These are phyloP conservation scores for Hyla sarda DNA, from an alignment of 2,113 vertebrate species.

Conservation along the genomic window DNA sequence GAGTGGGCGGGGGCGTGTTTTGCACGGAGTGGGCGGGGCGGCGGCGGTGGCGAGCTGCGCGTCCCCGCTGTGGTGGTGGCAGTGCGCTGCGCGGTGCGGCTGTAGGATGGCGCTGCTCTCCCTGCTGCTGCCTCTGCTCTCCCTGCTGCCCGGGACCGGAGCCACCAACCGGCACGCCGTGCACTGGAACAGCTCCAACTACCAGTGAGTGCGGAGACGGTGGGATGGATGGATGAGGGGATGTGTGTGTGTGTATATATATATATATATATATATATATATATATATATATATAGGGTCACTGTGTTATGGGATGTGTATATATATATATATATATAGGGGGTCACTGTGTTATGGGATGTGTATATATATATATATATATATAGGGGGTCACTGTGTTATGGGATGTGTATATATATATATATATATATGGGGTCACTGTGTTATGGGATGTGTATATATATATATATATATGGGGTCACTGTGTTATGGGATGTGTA, in stretches of 20 bases:
- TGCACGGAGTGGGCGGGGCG: conserved; percentile 6
- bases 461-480: too few relatives aligned
- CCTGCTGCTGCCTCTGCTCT: conserved; percentile 69
- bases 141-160: conserved; percentile 68
- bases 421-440: too few relatives aligned
- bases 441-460: too few relatives aligned
- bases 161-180: conserved; percentile 87
- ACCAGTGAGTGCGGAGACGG: conserved; percentile 82
- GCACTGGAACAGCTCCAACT: conserved; percentile 96
- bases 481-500: too few relatives aligned
- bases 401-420: too few relatives aligned
- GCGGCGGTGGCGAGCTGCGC: background rate
- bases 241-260: too few relatives aligned
- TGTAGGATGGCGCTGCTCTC: conserved; percentile 43
- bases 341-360: too few relatives aligned
- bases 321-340: too few relatives aligned
- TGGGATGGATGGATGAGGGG: background rate
- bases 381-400: too few relatives aligned
- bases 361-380: too few relatives aligned
- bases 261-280: too few relatives aligned
- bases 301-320: background rate
- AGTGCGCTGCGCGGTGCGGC: conserved; percentile 37
- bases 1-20: background rate
- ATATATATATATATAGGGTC: too few relatives aligned
- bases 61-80: background rate